Evolutionary conservation across 2,888 invertebrate genomes (phyloP).

Genomic region (Ormyrus nitidulus): DNA sequence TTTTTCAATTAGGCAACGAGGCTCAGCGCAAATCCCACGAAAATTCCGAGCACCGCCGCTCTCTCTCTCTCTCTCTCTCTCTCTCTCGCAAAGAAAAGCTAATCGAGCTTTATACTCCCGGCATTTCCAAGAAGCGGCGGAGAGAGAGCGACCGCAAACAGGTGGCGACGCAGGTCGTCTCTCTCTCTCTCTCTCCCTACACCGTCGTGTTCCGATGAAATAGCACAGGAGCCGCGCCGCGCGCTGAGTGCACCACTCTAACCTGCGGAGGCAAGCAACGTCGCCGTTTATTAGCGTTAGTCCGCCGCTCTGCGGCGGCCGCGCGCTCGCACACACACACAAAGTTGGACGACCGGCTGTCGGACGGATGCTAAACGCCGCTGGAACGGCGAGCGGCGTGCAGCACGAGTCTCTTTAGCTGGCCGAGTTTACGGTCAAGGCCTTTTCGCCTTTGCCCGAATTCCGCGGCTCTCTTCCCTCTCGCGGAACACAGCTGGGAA

Average conservation of each 20-base stretch:
- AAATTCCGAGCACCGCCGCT: too few relatives aligned
- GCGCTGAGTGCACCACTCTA: background rate
- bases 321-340: background rate
- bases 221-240: background rate
- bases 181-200: background rate
- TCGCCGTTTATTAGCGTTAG: slow-evolving; percentile 48
- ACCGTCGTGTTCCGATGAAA: slow-evolving; percentile 27
- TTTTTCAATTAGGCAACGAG: background rate
- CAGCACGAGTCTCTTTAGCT: too few relatives aligned
- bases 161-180: background rate
- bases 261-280: background rate
- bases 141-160: background rate
- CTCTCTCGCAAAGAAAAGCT: too few relatives aligned
- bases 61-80: too few relatives aligned
- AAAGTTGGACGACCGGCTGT: slow-evolving; percentile 44
- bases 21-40: too few relatives aligned
- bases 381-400: too few relatives aligned
- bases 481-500: slow-evolving; percentile 26
- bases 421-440: too few relatives aligned
- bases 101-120: background rate
- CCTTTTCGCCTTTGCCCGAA: background rate
- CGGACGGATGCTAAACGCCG: too few relatives aligned
- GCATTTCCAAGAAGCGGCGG: background rate
- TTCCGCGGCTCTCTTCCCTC: slow-evolving; percentile 30
- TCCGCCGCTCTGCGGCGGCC: background rate